These are phyloP conservation scores for Falco novaeseelandiae DNA, from an alignment of 2,797 vertebrate species.

Conservation along the genomic window DNA sequence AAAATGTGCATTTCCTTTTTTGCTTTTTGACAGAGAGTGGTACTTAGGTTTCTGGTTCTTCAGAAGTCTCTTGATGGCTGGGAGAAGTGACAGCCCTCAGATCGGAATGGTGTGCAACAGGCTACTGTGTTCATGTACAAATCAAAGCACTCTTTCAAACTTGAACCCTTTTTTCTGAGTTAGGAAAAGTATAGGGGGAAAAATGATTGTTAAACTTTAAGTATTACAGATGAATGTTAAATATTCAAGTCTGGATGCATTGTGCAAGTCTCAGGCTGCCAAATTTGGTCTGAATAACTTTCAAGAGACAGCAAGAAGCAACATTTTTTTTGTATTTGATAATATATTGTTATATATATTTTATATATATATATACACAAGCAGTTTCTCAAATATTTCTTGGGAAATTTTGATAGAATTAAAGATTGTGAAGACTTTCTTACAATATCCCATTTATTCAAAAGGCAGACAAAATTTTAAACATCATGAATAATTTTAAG, in stretches of 20 bases:
- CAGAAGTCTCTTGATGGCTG: slow-evolving; percentile 62
- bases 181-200: not conserved
- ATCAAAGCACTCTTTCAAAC: slow-evolving; percentile 62
- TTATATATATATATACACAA: too few species aligned
- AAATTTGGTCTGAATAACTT: not conserved
- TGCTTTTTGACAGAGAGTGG: slow-evolving; percentile 43
- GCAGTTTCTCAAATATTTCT: not conserved
- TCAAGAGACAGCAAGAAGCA: not conserved
- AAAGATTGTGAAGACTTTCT: not conserved
- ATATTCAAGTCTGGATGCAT: not conserved
- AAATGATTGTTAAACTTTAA: not conserved
- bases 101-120: slow-evolving; percentile 51
- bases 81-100: slow-evolving; percentile 70
- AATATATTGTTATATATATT: not conserved
- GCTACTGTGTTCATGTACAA: slow-evolving; percentile 40
- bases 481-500: not conserved
- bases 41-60: slow-evolving; percentile 56
- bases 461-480: not conserved
- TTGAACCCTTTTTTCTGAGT: slow-evolving; percentile 7
- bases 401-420: not conserved
- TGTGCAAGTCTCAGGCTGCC: not conserved
- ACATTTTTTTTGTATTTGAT: not conserved
- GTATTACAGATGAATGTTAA: not conserved
- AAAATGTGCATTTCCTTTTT: slow-evolving; percentile 64
- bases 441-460: not conserved